Percentiles rank a stretch among this genome's conserved stretches.
Conservation (phyloP, 1,140 invertebrate genomes). For the Rhopalosiphum padi region DNA sequence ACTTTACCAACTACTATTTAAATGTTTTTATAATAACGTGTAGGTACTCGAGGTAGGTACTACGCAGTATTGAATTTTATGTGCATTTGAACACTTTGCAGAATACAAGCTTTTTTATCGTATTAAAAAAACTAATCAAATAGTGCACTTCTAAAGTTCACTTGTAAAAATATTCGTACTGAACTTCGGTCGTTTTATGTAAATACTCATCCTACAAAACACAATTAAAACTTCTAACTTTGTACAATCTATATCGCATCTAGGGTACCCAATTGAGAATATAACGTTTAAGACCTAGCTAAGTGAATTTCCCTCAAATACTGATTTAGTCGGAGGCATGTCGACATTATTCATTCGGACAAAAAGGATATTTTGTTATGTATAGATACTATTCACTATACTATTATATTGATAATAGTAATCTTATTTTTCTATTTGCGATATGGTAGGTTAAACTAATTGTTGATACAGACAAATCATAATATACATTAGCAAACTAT, state of each 20-base stretch:
- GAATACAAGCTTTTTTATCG: neutral
- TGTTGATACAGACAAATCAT: neutral
- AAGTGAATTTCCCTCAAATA: neutral
- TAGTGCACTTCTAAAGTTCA: neutral
- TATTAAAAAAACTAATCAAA: slow-evolving; percentile 5
- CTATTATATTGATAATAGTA: neutral
- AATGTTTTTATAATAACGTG: no score
- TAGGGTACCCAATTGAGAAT: neutral
- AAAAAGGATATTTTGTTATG: neutral
- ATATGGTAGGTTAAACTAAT: neutral
- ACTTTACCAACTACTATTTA: neutral
- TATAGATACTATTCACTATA: no score
- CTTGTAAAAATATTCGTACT: neutral
- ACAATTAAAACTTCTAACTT: slow-evolving; percentile 19
- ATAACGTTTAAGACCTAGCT: neutral
- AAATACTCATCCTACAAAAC: neutral
- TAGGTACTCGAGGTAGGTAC: neutral
- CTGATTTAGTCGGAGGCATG: neutral
- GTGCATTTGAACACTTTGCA: neutral
- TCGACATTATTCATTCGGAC: neutral
- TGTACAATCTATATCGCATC: neutral
- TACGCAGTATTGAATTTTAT: neutral
- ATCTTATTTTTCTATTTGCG: neutral
- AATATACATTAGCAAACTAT: neutral
- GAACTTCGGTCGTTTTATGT: neutral